Evolutionary conservation across 2,113 vertebrate genomes (phyloP).

Genomic region (Oncorhynchus keta): DNA sequence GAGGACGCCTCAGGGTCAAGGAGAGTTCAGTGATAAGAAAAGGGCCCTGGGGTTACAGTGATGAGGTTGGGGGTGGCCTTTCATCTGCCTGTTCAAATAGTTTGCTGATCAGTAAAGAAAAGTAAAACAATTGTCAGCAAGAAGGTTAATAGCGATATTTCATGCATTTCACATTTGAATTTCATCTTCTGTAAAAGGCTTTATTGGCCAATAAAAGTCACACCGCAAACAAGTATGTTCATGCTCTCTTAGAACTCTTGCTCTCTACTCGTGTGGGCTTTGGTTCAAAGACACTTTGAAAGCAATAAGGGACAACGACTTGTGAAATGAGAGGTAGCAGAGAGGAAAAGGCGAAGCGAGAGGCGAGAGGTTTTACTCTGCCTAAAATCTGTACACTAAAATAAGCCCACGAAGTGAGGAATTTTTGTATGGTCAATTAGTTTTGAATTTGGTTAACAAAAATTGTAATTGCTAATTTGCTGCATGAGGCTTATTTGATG

Average conservation of each 20-base stretch:
- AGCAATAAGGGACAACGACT: constrained; percentile 50
- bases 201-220: constrained; percentile 32
- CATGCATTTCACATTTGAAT: neutral
- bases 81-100: constrained; percentile 12
- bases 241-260: neutral
- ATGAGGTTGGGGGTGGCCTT: constrained; percentile 15
- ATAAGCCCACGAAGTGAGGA: too few relatives aligned
- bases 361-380: too few relatives aligned
- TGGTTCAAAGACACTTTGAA: constrained; percentile 47
- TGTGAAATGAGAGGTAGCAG: constrained; percentile 50
- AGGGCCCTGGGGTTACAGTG: constrained; percentile 27
- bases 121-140: constrained; percentile 3
- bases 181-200: constrained; percentile 11
- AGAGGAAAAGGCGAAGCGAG: too few relatives aligned
- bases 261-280: constrained; percentile 38
- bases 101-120: neutral
- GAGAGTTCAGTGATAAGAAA: constrained; percentile 33
- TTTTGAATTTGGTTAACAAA: too few relatives aligned
- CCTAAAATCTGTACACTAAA: too few relatives aligned
- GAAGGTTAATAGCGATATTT: neutral
- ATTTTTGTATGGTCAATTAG: too few relatives aligned
- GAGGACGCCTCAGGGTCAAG: constrained; percentile 16
- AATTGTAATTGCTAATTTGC: too few relatives aligned
- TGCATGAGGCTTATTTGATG: too few relatives aligned
- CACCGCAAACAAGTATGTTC: constrained; percentile 6